These are phyloP conservation scores for Pelosia muscerda DNA, from an alignment of 2,888 invertebrate genomes.

Conservation along the genomic window DNA sequence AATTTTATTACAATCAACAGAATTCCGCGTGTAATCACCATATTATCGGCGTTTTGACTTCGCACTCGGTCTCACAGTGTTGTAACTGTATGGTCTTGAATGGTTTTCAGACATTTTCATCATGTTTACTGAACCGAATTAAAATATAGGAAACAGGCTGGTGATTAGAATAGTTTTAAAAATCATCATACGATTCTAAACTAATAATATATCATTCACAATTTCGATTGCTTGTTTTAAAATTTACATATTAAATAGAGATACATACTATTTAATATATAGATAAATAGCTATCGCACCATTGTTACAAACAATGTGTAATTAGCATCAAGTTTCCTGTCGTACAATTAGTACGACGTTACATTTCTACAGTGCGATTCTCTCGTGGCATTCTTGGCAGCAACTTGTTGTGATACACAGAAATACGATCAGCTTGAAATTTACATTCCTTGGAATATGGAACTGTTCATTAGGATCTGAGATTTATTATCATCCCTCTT, in stretches of 20 bases:
- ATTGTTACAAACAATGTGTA: slow-evolving; percentile 19
- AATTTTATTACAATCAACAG: no score
- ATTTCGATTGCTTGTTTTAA: neutral
- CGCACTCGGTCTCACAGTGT: no score
- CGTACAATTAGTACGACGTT: slow-evolving; percentile 13
- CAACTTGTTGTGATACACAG: slow-evolving; percentile 19
- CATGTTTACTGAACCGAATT: no score
- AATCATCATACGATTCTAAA: neutral
- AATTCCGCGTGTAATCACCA: no score
- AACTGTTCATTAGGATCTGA: slow-evolving; percentile 11
- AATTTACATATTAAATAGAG: neutral
- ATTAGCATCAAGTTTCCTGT: slow-evolving; percentile 19
- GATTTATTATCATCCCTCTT: neutral
- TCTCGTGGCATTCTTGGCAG: slow-evolving; percentile 23
- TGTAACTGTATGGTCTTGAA: no score
- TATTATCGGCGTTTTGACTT: no score
- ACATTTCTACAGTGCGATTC: slow-evolving; percentile 15
- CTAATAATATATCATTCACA: neutral
- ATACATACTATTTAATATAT: neutral
- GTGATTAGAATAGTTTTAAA: no score
- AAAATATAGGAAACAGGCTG: no score
- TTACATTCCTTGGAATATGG: slow-evolving; percentile 20
- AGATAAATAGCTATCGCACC: slow-evolving; percentile 1
- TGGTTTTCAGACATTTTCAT: no score
- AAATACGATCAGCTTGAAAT: slow-evolving; percentile 11